phyloP scores from a whole-genome alignment of 30 jellyfish, hydroid and myxozoan genomes.

The Mastigias papua region DNA sequence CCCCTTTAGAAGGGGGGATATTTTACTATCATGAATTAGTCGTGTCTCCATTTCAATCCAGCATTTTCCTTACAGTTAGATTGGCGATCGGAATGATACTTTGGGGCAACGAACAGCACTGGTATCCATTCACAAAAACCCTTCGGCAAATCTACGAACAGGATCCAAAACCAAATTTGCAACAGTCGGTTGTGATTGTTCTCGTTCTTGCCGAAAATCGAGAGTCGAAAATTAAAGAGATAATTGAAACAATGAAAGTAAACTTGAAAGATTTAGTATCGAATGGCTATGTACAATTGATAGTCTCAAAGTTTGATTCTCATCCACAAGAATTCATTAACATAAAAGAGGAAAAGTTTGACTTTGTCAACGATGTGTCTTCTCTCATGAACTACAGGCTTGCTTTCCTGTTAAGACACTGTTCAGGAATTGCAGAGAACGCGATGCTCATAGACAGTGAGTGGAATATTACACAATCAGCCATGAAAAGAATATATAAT shows the following conservation, averaged over 20 bases:
- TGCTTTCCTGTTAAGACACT: constrained; percentile 31
- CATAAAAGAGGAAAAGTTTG: neutral
- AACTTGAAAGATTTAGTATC: constrained; percentile 6
- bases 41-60: no score
- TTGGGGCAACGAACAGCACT: constrained; percentile 26
- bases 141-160: constrained; percentile 53
- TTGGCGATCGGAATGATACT: constrained; percentile 57
- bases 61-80: constrained; percentile 34
- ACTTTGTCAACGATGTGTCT: constrained; percentile 15
- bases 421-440: constrained; percentile 28
- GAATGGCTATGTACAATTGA: constrained; percentile 50
- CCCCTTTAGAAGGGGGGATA: no score
- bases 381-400: constrained; percentile 34
- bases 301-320: constrained; percentile 47
- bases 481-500: constrained; percentile 17
- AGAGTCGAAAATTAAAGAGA: constrained; percentile 14
- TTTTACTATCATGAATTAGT: no score
- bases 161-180: constrained; percentile 45
- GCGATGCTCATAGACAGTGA: constrained; percentile 51
- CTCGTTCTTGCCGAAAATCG: constrained; percentile 51
- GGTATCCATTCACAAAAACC: constrained; percentile 21
- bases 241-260: constrained; percentile 1
- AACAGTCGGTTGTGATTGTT: constrained; percentile 54
- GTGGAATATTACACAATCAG: neutral
- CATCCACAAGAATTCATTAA: constrained; percentile 14